These are phyloP conservation scores for Taurulus bubalis DNA, from an alignment of 2,113 vertebrate genomes.

Conservation along the genomic window DNA sequence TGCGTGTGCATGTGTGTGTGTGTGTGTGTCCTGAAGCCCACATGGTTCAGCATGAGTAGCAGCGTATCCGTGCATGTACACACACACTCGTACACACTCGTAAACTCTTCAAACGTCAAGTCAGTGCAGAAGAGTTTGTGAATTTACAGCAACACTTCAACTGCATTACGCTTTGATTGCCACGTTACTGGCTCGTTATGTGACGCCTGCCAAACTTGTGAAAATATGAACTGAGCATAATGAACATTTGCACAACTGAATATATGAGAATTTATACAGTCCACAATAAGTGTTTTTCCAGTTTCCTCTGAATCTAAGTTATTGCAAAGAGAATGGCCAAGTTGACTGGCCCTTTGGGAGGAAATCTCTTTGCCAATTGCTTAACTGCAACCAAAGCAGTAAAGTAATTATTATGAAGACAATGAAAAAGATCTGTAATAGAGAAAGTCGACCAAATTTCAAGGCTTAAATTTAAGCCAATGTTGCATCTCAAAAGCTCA, in stretches of 20 bases:
- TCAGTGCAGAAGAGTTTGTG: slow-evolving; percentile 37
- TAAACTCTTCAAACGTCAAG: slow-evolving; percentile 37
- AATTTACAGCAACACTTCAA: slow-evolving; percentile 54
- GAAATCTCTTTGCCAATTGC: slow-evolving; percentile 38
- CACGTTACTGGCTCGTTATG: slow-evolving; percentile 33
- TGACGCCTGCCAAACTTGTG: slow-evolving; percentile 59
- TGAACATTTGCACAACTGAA: slow-evolving; percentile 61
- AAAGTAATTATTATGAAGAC: slow-evolving; percentile 61
- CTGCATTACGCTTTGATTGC: slow-evolving; percentile 52
- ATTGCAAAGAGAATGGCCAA: slow-evolving; percentile 43
- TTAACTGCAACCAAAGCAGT: slow-evolving; percentile 43
- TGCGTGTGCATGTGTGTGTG: background rate
- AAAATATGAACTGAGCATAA: slow-evolving; percentile 64
- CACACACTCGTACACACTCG: background rate
- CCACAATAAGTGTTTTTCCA: slow-evolving; percentile 57
- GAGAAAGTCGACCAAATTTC: slow-evolving; percentile 42
- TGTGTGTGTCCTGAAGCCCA: slow-evolving; percentile 37
- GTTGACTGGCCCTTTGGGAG: slow-evolving; percentile 42
- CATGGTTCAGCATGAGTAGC: slow-evolving; percentile 48
- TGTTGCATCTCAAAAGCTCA: slow-evolving; percentile 14
- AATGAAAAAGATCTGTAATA: slow-evolving; percentile 50
- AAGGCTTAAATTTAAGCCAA: slow-evolving; percentile 33
- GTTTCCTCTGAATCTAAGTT: slow-evolving; percentile 55
- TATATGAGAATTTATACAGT: slow-evolving; percentile 48
- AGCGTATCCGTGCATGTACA: background rate